Evolutionary conservation across 2,113 vertebrate genomes (phyloP).

Genomic region (Chloebia gouldiae): DNA sequence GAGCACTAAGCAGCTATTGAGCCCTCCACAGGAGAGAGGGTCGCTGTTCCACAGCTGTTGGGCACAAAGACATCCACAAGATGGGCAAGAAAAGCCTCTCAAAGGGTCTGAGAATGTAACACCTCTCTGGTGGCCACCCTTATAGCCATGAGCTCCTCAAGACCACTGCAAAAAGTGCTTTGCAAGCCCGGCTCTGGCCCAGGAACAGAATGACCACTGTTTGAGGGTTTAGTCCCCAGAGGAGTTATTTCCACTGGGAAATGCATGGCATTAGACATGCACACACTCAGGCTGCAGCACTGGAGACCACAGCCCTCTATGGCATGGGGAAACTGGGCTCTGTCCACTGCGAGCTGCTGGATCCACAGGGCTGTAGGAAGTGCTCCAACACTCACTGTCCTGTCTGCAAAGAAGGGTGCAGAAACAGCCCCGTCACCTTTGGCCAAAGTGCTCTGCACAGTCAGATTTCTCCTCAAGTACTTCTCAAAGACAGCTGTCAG

Average conservation of each 20-base stretch:
- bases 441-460: neutral
- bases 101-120: neutral
- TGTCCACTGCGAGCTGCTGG: neutral
- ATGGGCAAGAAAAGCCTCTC: neutral
- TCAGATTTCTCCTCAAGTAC: rapidly evolving
- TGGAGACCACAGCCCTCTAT: neutral
- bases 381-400: neutral
- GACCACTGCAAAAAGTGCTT: neutral
- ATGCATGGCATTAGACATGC: rapidly evolving
- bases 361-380: neutral
- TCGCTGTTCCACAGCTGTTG: neutral
- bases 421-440: neutral
- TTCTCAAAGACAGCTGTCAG: neutral
- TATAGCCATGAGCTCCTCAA: neutral
- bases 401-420: neutral
- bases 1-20: neutral
- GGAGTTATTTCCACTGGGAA: neutral
- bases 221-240: neutral
- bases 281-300: rapidly evolving
- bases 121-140: neutral
- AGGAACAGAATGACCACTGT: neutral
- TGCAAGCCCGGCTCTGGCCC: neutral
- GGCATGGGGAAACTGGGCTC: neutral
- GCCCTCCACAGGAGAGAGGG: neutral
- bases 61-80: neutral